Evolutionary conservation across 2,113 vertebrate species (phyloP), one percentile per base, ranked within the genome.

Genomic region (Oryzias celebensis): DNA sequence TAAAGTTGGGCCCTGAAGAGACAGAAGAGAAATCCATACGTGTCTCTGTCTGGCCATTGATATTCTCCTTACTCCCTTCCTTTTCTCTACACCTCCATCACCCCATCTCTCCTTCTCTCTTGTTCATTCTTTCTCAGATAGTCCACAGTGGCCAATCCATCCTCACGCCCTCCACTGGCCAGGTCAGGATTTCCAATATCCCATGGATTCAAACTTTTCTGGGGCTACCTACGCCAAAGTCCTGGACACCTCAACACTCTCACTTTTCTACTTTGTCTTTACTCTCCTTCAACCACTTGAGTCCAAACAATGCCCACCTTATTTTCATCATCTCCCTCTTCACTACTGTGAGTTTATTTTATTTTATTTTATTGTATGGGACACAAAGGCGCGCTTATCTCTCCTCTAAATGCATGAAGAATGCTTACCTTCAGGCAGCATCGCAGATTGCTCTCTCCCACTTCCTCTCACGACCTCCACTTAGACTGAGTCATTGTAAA

Each of bases 121-220:
- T 78, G 77, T 66, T 73, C 60, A 68, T 75, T 65, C 73, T 64
- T 72, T 68, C 71, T 75, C 70, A 69, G 78, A 72, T 61, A 83
- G 88, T 90, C 90, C 90, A 46, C 72, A 66, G 89, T 86, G 90
- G 83, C 90, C 88, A 85, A 91, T 91, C 89, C 88, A 91, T 92
- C 90, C 89, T 89, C 65, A 75, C 78, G 82, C 87, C 89, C 88
- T 91, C 85, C 88, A 84, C 85, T 23, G 82, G 85, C 86, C 82
- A 82, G 90, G 90, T 91, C 90, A 90, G 84, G 76, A 85, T 86
- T 87, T 90, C 90, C 87, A 88, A 92, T 90, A 91, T 89, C 77
- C 78, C 83, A 85, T 84, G 76, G 84, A 91, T 90, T 88, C 85
- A 77, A 81, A 85, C 85, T 87, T 85, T 75, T 43, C 78, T 76